Base-by-base conservation (phyloP, 2,888 invertebrate species). In the Syritta pipiens region DNA sequence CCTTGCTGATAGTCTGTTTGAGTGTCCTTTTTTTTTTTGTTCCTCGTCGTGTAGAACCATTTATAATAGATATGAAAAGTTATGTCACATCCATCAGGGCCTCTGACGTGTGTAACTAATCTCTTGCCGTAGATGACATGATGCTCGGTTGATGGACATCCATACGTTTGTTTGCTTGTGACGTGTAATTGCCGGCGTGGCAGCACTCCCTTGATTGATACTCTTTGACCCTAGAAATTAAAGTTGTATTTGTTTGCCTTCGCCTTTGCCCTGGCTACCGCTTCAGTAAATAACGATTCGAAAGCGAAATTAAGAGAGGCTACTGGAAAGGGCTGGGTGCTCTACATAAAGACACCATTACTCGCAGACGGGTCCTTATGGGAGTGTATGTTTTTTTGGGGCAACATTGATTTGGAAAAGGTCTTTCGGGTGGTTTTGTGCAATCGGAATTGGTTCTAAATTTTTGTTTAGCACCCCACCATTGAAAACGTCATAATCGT, bases 1-100 rank as follows among this genome's bases (percentile, higher is more conserved):
- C n/a, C n/a, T n/a, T n/a, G n/a, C n/a, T n/a, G 37, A 37, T 37
- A 37, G 14, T 17, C 19, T 14, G 37, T 17, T 37, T 17, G 37
- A 37, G 37, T 14, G 7, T 22, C 22, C n/a, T 44, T 19, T 62
- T 71, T 44, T 42, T 51, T 2, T 19, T 9, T 46, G 4, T 9
- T n/a, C 7, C n/a, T 24, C 28, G 22, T 7, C 60, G 46, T 65
- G 7, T 14, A 28, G 55, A 26, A 77, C 60, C 71, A 77, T 77
- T 71, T 65, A 65, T 77, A 71, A 65, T 60, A 71, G 71, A 77
- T 48, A 77, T 67, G 65, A 71, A 77, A 77, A 77, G 60, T 77
- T 77, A 35, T 77, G 77, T 77, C 76, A 77, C 59, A 77, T 77
- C 71, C 71, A 77, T 77, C 71, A 77, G 60, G 60, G 20, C 32